phyloP scores from a whole-genome alignment of 2,797 vertebrate genomes.

The Lepilemur septentrionalis region DNA sequence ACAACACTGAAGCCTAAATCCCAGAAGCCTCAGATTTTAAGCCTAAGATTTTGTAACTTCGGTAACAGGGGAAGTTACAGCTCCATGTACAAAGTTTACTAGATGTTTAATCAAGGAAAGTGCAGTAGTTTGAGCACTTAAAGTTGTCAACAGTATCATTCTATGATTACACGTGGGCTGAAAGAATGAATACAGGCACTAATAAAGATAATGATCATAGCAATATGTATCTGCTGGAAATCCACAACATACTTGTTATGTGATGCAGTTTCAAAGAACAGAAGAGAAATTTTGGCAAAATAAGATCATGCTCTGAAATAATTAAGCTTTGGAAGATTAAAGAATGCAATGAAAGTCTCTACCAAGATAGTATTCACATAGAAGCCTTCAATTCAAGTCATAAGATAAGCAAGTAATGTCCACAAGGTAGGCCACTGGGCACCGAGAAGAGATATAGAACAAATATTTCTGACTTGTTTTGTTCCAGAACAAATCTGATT shows the following conservation, averaged over 20 bases:
- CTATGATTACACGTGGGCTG: background rate
- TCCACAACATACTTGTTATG: background rate
- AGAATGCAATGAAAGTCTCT: constrained; percentile 44
- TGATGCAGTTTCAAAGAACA: background rate
- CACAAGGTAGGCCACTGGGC: background rate
- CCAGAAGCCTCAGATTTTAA: constrained; percentile 38
- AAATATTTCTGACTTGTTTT: constrained; percentile 23
- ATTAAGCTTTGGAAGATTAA: constrained; percentile 17
- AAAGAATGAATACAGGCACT: background rate
- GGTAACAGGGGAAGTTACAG: background rate
- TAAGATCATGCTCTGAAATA: background rate
- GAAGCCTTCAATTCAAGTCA: constrained; percentile 44
- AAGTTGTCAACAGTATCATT: background rate
- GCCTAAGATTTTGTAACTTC: background rate
- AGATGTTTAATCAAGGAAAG: background rate
- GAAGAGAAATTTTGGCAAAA: constrained; percentile 1
- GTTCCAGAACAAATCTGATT: background rate
- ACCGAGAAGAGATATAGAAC: background rate
- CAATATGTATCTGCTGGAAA: background rate
- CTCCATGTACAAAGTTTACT: background rate
- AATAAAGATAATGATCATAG: background rate
- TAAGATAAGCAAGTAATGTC: constrained; percentile 43
- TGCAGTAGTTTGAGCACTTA: constrained; percentile 1
- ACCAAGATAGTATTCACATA: background rate
- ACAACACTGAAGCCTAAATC: background rate